Percentiles rank a stretch among this genome's conserved stretches.
Conservation (phyloP, 2,888 invertebrate genomes). For the Anthoptus insignis region DNA sequence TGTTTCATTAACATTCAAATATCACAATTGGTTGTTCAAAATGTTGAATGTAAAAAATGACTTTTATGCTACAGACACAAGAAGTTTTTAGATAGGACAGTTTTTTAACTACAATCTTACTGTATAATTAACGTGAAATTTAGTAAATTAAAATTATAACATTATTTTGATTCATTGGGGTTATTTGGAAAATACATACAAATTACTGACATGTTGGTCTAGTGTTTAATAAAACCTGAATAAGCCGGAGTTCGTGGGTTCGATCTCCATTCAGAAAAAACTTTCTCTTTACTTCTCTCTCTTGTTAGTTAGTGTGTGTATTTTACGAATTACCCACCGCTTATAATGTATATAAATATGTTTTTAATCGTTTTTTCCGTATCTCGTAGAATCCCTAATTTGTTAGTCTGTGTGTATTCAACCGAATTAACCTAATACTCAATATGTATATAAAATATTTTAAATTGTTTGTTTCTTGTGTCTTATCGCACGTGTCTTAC, state of each 20-base stretch:
- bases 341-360: too few relatives aligned
- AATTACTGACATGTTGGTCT: too few relatives aligned
- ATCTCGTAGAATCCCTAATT: neutral
- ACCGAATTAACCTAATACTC: neutral
- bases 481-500: conserved; percentile 17
- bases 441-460: neutral
- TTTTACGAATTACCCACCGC: too few relatives aligned
- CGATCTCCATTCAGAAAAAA: too few relatives aligned
- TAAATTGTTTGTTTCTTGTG: neutral
- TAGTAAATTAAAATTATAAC: too few relatives aligned
- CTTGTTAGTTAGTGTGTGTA: too few relatives aligned
- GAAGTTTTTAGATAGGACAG: neutral
- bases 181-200: too few relatives aligned
- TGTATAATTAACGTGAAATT: neutral
- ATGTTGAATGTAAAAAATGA: conserved; percentile 4
- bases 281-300: too few relatives aligned
- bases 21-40: conserved; percentile 2
- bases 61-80: conserved; percentile 23
- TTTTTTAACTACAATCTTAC: neutral
- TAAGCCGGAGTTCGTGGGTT: too few relatives aligned
- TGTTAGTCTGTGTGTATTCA: neutral
- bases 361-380: too few relatives aligned
- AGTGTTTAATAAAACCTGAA: too few relatives aligned
- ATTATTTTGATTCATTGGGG: too few relatives aligned
- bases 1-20: neutral